Evolutionary conservation across 2,113 vertebrate genomes (phyloP), one percentile per base, ranked within the genome.

Genomic region (Ophiodon elongatus): DNA sequence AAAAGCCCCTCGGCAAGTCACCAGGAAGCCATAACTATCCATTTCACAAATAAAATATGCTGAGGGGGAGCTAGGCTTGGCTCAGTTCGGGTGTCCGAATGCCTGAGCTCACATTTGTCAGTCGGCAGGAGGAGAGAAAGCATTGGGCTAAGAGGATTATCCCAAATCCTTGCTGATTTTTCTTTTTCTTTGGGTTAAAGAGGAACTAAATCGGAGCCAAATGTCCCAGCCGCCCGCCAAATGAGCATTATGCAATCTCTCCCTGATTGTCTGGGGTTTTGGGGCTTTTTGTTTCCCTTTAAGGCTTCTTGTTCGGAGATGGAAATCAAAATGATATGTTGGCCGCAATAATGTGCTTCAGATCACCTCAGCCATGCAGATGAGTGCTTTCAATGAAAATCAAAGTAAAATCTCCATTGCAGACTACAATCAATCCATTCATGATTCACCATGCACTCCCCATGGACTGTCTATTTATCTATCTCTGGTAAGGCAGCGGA

Each of bases 61-160:
- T 79, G 70, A 73, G 63, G 73, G 73, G 37, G 73, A 68, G 82
- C 19, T 21, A 50, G 76, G 52, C 59, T 83, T 63, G 71, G 72
- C 83, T 81, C 37, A 13, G 74, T 60, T 23, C 4, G 68, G 79
- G 72, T 68, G 85, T 84, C 69, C 68, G 0, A 83, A 80, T 77
- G 80, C 79, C 75, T 87, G 43, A 45, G 63, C 73, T 84, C 71
- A 82, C 70, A 74, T 88, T 83, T 63, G 41, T 84, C 80, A 84
- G 86, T 86, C 88, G 19, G 89, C 84, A 86, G 82, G 82, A 87
- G 83, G 91, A 89, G 88, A 88, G 86, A 90, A 88, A 85, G 90
- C 82, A 79, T 68, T 33, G 25, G 74, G 71, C 81, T 90, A 90
- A 94, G 92, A 91, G 92, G 93, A 93, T 93, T 93, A 93, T 66